Evolutionary conservation across 2,797 vertebrate genomes (phyloP), one percentile per base, ranked within the genome.

Genomic region (Sternarchorhynchus goeldii): DNA sequence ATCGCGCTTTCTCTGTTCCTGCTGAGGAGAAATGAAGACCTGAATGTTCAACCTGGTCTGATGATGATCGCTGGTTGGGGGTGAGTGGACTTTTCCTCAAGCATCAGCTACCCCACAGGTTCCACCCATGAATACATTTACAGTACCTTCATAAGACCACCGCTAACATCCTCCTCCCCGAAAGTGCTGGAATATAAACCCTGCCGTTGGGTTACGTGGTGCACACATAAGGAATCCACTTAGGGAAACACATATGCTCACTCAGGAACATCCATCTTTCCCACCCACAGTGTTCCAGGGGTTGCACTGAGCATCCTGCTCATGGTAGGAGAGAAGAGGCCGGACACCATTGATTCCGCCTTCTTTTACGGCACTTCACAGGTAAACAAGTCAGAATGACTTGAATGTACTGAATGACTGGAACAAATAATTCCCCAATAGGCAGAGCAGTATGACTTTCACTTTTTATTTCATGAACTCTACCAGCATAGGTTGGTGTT

Each of bases 291-390:
- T 82, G 64, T 98, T 75, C 96, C 98, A 77, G 90, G 90, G 6
- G 57, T 95, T 69, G 87, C 94, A 65, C 91, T 96, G 58, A 94
- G 94, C 79, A 71, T 94, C 85, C 90, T 99, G 72, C 90, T 99
- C 62, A 89, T 96, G 66, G 88, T 91, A 77, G 97, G 96, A 21
- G 88, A 87, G 78, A 93, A 87, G 83, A 88, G 77, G 65, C 34
- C 80, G 6, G 77, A 92, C 53, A 93, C 85, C 7, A 92, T 95
- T 73, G 96, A 99, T 88, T 93, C 95, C 0, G 92, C 94, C 0
- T 96, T 95, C 89, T 98, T 98, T 91, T 99, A 97, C 72, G 97
- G 96, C 78, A 94, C 89, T 81, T 59, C 90, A n/a, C 97, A 99
- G 96, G 98, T 99, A 92, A 25, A 63, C 6, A 12, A 50, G 45